Conservation (phyloP, 2,113 vertebrate genomes). For the Prolemur simus region DNA sequence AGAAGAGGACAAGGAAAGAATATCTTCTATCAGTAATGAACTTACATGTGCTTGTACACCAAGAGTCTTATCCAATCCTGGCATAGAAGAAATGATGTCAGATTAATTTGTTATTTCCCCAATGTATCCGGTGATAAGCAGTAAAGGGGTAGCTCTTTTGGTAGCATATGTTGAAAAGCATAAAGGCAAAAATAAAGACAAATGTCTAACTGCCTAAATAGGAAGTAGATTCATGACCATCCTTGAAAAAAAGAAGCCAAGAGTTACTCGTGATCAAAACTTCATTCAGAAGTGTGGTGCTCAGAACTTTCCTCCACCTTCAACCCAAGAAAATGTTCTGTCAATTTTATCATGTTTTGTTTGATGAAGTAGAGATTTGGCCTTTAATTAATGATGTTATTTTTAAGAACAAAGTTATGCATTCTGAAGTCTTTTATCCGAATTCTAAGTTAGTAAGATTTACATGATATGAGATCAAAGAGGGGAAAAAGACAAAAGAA, state of each 20-base stretch:
- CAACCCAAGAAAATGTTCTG: background rate
- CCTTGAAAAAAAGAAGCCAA: background rate
- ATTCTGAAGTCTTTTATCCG: slow-evolving; percentile 45
- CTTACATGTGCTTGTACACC: background rate
- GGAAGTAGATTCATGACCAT: background rate
- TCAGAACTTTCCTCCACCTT: background rate
- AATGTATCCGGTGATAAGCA: background rate
- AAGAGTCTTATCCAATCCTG: background rate
- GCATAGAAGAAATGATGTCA: background rate
- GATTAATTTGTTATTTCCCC: background rate
- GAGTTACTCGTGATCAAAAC: background rate
- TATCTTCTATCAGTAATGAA: background rate
- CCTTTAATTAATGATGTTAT: slow-evolving; percentile 11
- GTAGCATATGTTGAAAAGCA: background rate
- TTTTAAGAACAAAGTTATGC: slow-evolving; percentile 1
- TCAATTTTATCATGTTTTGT: background rate
- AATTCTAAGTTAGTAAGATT: slow-evolving; percentile 20
- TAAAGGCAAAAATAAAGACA: background rate
- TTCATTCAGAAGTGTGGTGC: background rate
- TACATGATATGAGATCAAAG: slow-evolving; percentile 17
- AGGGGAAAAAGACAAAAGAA: background rate
- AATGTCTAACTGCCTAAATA: background rate
- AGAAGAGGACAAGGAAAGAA: background rate
- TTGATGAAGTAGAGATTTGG: slow-evolving; percentile 11
- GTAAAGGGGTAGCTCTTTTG: background rate